Percentiles rank a stretch among this genome's conserved stretches.
Evolutionary conservation across 2,888 invertebrate genomes (phyloP).

Genomic region (Xestia xanthographa): DNA sequence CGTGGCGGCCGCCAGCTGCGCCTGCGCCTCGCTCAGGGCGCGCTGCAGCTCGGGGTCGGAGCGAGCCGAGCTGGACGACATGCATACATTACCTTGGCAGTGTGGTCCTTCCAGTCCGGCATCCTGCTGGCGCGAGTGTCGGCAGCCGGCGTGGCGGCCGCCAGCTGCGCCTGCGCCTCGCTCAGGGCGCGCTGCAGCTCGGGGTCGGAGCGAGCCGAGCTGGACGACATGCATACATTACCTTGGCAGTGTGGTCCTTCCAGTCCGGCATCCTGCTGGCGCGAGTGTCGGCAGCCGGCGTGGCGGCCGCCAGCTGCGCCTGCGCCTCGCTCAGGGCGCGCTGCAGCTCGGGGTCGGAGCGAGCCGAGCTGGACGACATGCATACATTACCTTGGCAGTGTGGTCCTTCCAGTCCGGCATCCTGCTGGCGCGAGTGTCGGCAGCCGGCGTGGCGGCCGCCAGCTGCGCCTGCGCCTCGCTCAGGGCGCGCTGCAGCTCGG

Average conservation of each 20-base stretch:
- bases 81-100: slow-evolving; percentile 59
- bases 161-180: slow-evolving; percentile 84
- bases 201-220: no score
- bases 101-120: slow-evolving; percentile 95
- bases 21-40: slow-evolving; percentile 89
- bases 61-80: no score
- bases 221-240: no score
- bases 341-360: slow-evolving; percentile 97
- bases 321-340: slow-evolving; percentile 91
- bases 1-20: slow-evolving; percentile 93
- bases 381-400: slow-evolving; percentile 64
- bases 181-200: slow-evolving; percentile 95
- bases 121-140: slow-evolving; percentile 91
- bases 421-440: slow-evolving; percentile 92
- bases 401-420: slow-evolving; percentile 95
- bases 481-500: slow-evolving; percentile 95
- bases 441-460: slow-evolving; percentile 95
- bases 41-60: slow-evolving; percentile 97
- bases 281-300: slow-evolving; percentile 95
- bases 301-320: slow-evolving; percentile 92
- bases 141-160: slow-evolving; percentile 95
- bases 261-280: slow-evolving; percentile 91
- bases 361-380: no score
- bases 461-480: slow-evolving; percentile 83
- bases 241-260: slow-evolving; percentile 92